phyloP scores from a whole-genome alignment of 2,888 invertebrate species.

The Aromia moschata region DNA sequence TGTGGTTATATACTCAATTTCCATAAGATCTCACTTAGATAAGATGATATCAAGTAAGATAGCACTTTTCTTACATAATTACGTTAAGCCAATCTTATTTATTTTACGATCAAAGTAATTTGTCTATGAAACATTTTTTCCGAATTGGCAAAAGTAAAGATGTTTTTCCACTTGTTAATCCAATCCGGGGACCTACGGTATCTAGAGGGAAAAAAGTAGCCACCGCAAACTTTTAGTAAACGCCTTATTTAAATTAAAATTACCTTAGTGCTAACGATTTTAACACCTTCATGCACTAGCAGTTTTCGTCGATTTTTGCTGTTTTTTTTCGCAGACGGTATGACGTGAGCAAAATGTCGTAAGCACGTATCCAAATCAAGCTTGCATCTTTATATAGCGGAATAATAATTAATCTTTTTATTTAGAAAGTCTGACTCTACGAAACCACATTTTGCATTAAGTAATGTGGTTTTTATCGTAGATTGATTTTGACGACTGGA shows the following conservation, averaged over 20 bases:
- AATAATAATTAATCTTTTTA: slow-evolving; percentile 2
- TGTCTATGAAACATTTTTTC: no score
- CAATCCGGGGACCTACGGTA: no score
- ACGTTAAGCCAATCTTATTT: no score
- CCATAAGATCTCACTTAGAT: no score
- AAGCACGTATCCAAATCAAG: not conserved
- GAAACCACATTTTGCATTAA: not conserved
- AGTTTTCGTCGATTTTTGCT: not conserved
- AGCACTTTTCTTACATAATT: no score
- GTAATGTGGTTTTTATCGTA: not conserved
- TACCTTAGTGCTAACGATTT: slow-evolving; percentile 5
- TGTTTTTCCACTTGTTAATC: no score
- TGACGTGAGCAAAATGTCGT: not conserved
- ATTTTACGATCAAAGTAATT: no score
- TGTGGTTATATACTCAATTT: no score
- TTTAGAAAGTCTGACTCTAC: not conserved
- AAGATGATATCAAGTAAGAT: no score
- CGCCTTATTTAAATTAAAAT: slow-evolving; percentile 8
- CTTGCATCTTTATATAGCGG: not conserved
- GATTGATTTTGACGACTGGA: no score
- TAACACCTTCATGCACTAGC: slow-evolving; percentile 14
- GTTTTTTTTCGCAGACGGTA: not conserved
- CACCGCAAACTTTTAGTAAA: not conserved
- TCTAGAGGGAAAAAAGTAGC: not conserved
- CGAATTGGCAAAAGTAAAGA: no score